These are phyloP conservation scores for Peribatodes rhomboidaria DNA, from an alignment of 2,888 invertebrate genomes.

Conservation along the genomic window DNA sequence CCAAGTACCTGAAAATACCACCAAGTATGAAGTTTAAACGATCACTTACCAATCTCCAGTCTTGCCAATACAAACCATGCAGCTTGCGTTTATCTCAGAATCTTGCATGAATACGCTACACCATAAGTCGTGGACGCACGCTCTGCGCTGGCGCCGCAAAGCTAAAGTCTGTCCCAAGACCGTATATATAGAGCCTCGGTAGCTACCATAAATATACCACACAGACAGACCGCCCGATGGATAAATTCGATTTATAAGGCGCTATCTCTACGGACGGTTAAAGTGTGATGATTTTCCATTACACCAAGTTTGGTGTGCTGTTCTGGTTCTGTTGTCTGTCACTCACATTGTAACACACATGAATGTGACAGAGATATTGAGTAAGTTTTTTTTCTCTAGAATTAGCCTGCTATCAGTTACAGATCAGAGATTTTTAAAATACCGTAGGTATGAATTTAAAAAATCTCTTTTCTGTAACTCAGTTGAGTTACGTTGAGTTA, in stretches of 20 bases:
- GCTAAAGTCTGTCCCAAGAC: constrained; percentile 26
- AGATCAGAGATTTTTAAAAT: too few relatives aligned
- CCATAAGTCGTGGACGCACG: constrained; percentile 28
- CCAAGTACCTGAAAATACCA: too few relatives aligned
- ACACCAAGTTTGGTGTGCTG: background rate
- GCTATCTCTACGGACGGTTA: constrained; percentile 8
- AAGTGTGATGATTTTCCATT: background rate
- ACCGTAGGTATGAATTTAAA: too few relatives aligned
- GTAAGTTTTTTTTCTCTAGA: too few relatives aligned
- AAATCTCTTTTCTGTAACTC: too few relatives aligned
- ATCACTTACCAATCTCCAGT: background rate
- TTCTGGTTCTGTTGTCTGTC: background rate
- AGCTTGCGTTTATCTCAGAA: constrained; percentile 5
- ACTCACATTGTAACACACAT: too few relatives aligned
- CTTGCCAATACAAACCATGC: constrained; percentile 3
- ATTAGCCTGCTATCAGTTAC: too few relatives aligned
- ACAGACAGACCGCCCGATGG: constrained; percentile 40
- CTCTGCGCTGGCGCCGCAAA: constrained; percentile 40
- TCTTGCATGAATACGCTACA: constrained; percentile 19
- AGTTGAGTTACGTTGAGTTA: too few relatives aligned
- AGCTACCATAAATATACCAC: constrained; percentile 43
- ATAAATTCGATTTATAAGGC: constrained; percentile 45
- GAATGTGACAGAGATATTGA: too few relatives aligned
- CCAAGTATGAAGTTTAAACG: background rate
- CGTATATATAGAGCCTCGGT: constrained; percentile 32